These are phyloP conservation scores for Danio kyathit DNA, from an alignment of 2,797 vertebrate species.

Conservation along the genomic window DNA sequence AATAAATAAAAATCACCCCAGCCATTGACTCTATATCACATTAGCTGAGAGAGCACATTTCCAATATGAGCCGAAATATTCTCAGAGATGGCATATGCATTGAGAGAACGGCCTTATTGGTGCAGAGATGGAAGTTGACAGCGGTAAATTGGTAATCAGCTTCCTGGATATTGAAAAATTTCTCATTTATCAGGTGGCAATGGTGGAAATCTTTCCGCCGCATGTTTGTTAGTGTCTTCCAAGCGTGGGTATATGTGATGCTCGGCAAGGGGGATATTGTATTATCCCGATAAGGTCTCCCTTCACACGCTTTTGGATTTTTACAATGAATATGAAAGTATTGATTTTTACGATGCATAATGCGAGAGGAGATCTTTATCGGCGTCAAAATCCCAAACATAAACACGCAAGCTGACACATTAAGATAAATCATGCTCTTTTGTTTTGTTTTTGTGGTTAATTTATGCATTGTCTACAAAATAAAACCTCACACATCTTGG, in stretches of 20 bases:
- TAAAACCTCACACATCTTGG: constrained; percentile 8
- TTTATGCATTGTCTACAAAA: constrained; percentile 36
- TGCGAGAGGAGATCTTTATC: constrained; percentile 32
- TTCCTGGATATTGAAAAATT: constrained; percentile 59
- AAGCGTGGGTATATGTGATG: neutral
- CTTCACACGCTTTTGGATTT: constrained; percentile 29
- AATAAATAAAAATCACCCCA: constrained; percentile 10
- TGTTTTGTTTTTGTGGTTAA: constrained; percentile 14
- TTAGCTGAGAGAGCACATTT: constrained; percentile 40
- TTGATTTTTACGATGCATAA: constrained; percentile 30
- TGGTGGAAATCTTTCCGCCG: constrained; percentile 40
- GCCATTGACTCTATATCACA: constrained; percentile 19
- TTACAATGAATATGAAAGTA: constrained; percentile 40
- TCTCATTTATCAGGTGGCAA: constrained; percentile 54
- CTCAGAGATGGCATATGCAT: constrained; percentile 28
- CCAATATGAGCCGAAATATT: constrained; percentile 36
- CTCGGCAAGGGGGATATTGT: constrained; percentile 34
- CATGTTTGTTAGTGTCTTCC: constrained; percentile 45
- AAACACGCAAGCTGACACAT: constrained; percentile 15
- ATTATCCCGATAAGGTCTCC: constrained; percentile 42
- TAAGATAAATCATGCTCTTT: constrained; percentile 15
- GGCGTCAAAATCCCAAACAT: constrained; percentile 7
- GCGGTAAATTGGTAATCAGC: constrained; percentile 55
- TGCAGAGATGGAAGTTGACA: constrained; percentile 50
- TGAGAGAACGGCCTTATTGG: constrained; percentile 45